A percentile compares a stretch with the other conserved stretches of the same genome.
Evolutionary conservation across 2,888 invertebrate species (phyloP).

Genomic region (Apocheima hispidaria): DNA sequence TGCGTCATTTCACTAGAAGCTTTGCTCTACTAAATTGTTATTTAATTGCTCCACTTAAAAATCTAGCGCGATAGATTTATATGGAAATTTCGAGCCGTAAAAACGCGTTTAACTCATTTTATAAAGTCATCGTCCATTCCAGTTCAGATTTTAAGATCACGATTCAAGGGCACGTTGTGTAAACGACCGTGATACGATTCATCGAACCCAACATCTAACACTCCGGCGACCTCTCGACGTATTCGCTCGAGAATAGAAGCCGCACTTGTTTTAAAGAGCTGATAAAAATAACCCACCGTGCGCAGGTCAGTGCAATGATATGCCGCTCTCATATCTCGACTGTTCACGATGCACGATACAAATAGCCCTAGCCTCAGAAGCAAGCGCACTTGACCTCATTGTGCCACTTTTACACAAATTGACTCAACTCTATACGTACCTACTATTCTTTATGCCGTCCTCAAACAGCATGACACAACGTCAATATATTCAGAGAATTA

Average conservation of each 20-base stretch:
- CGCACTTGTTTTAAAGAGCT: conserved; percentile 40
- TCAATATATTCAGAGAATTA: conserved; percentile 34
- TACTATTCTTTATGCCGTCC: neutral
- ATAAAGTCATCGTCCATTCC: conserved; percentile 23
- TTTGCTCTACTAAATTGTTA: conserved; percentile 34
- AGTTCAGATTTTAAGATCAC: conserved; percentile 26
- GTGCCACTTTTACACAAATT: conserved; percentile 59
- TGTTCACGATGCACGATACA: conserved; percentile 54
- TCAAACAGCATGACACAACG: conserved; percentile 7
- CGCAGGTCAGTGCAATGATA: conserved; percentile 65
- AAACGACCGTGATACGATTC: conserved; percentile 51
- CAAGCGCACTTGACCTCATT: conserved; percentile 71
- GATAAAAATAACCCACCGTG: conserved; percentile 50
- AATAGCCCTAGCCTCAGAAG: conserved; percentile 56
- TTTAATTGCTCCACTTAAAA: conserved; percentile 33
- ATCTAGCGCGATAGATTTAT: conserved; percentile 16
- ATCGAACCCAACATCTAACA: conserved; percentile 41
- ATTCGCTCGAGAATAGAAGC: conserved; percentile 41
- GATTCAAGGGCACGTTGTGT: conserved; percentile 49
- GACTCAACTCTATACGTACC: neutral
- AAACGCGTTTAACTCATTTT: conserved; percentile 19
- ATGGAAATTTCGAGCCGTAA: conserved; percentile 17
- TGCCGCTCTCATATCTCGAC: conserved; percentile 48
- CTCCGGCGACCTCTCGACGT: conserved; percentile 35
- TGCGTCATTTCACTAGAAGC: conserved; percentile 38